Conservation (phyloP, 2,888 invertebrate genomes). For the Catocala nupta region DNA sequence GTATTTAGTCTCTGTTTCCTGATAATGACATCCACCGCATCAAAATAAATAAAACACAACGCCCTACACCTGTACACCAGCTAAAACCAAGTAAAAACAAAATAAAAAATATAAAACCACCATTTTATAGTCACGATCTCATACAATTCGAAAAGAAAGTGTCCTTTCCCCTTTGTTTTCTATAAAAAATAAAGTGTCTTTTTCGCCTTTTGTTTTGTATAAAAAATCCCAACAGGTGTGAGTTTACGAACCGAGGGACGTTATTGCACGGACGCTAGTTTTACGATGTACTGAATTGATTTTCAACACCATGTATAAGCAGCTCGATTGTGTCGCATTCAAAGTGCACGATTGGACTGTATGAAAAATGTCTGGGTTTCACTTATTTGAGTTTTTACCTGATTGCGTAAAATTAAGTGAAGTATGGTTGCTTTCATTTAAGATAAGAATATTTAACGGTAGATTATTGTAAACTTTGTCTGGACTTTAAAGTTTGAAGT, state of each 20-base stretch:
- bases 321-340: slow-evolving; percentile 21
- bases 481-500: too few species aligned
- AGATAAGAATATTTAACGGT: too few species aligned
- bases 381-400: slow-evolving; percentile 4
- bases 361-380: slow-evolving; percentile 12
- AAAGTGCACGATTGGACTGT: slow-evolving; percentile 15
- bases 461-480: too few species aligned
- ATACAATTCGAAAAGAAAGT: background rate
- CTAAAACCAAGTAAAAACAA: background rate
- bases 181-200: slow-evolving; percentile 18
- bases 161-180: slow-evolving; percentile 10
- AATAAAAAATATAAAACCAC: slow-evolving; percentile 5
- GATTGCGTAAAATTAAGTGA: background rate
- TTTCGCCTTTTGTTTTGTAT: slow-evolving; percentile 14
- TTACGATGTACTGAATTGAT: slow-evolving; percentile 44
- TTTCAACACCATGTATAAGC: slow-evolving; percentile 57
- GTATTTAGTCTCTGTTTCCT: too few species aligned
- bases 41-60: background rate
- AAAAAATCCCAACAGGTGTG: slow-evolving; percentile 45
- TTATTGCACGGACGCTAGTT: slow-evolving; percentile 33
- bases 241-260: slow-evolving; percentile 28
- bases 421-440: too few species aligned
- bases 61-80: background rate
- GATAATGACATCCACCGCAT: background rate
- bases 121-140: slow-evolving; percentile 2